These are phyloP conservation scores for Brotula barbata DNA, from an alignment of 2,797 vertebrate genomes.

Conservation along the genomic window DNA sequence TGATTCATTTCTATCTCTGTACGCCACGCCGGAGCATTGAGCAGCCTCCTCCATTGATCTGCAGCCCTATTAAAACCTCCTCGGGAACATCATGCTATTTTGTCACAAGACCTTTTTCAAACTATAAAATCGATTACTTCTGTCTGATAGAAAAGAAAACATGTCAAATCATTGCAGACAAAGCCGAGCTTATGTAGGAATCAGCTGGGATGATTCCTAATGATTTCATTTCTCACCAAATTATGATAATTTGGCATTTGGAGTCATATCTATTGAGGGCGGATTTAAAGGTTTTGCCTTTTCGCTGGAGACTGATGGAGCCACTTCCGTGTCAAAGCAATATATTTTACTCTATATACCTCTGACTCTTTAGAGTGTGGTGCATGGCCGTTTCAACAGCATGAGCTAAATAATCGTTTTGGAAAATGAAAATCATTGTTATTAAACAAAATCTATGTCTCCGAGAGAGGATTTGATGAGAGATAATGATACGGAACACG, in stretches of 20 bases:
- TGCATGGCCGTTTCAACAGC: no score
- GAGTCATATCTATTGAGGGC: background rate
- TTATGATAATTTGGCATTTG: slow-evolving; percentile 1
- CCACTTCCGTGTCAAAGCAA: no score
- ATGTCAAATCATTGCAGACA: slow-evolving; percentile 13
- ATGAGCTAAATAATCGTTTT: no score
- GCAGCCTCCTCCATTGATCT: slow-evolving; percentile 47
- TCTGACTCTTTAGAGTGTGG: no score
- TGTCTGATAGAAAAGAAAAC: slow-evolving; percentile 11
- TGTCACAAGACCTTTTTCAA: slow-evolving; percentile 27
- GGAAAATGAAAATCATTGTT: no score
- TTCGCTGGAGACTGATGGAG: no score
- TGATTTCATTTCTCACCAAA: slow-evolving; percentile 9
- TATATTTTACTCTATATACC: no score
- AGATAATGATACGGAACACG: no score
- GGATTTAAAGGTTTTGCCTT: slow-evolving; percentile 8
- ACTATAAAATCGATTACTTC: slow-evolving; percentile 31
- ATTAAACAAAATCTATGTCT: no score
- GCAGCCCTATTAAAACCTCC: slow-evolving; percentile 43
- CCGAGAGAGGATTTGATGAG: no score
- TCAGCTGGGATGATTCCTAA: slow-evolving; percentile 13
- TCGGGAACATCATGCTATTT: slow-evolving; percentile 25
- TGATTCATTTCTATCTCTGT: slow-evolving; percentile 51
- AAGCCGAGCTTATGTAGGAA: background rate
- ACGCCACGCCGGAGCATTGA: slow-evolving; percentile 24